phyloP scores from a whole-genome alignment of 2,797 vertebrate genomes.

The Myotis vivesi region DNA sequence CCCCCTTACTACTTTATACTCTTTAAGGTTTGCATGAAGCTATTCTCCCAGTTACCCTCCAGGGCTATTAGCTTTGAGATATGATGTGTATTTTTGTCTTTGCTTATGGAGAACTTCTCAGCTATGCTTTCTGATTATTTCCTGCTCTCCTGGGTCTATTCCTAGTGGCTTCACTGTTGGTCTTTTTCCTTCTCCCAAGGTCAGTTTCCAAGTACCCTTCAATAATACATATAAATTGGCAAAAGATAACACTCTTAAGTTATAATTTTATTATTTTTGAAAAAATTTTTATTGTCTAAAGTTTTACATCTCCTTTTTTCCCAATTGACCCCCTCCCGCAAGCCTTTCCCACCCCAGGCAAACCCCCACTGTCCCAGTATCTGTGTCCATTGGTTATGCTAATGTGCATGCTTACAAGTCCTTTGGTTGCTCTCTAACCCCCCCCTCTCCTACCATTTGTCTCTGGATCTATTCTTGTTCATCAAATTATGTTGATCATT shows the following conservation, averaged over 20 bases:
- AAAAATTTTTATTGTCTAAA: too few species aligned
- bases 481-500: too few species aligned
- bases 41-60: conserved; percentile 28
- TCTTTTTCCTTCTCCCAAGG: conserved; percentile 23
- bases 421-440: too few species aligned
- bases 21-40: conserved; percentile 29
- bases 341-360: too few species aligned
- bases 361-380: too few species aligned
- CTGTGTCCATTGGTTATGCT: too few species aligned
- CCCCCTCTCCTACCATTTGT: too few species aligned
- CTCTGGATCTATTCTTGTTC: too few species aligned
- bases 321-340: too few species aligned
- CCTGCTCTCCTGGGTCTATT: not conserved
- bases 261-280: not conserved
- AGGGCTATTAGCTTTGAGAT: conserved; percentile 56
- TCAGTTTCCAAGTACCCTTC: conserved; percentile 29
- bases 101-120: conserved; percentile 47
- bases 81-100: conserved; percentile 45
- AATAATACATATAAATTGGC: not conserved
- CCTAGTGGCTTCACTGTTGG: not conserved
- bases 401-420: too few species aligned
- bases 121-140: conserved; percentile 50
- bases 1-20: not conserved
- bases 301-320: too few species aligned
- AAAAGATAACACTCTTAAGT: not conserved